These are phyloP conservation scores for Carassius auratus DNA, from an alignment of 2,113 vertebrate species.

Conservation along the genomic window DNA sequence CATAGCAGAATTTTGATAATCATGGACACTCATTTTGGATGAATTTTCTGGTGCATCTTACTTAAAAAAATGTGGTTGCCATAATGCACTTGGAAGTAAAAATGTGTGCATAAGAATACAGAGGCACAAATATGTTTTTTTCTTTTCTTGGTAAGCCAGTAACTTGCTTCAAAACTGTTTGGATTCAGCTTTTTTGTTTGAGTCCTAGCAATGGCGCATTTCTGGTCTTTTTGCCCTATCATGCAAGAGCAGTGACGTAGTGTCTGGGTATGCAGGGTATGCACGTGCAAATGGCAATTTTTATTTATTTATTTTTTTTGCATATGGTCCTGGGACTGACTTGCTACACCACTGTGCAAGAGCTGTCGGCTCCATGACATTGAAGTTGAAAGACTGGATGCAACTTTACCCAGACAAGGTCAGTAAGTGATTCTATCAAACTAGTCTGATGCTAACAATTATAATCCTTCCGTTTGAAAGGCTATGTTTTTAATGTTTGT, in stretches of 20 bases:
- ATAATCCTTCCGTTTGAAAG: neutral
- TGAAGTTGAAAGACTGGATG: constrained; percentile 9
- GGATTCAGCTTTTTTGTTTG: neutral
- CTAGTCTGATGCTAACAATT: neutral
- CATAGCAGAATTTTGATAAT: neutral
- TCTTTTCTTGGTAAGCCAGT: neutral
- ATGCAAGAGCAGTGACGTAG: neutral
- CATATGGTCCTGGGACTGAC: too few species aligned
- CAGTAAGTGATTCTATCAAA: neutral
- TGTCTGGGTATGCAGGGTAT: too few species aligned
- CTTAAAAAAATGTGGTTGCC: too few species aligned
- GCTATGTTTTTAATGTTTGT: neutral
- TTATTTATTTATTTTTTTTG: too few species aligned
- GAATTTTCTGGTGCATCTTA: too few species aligned
- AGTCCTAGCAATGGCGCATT: neutral
- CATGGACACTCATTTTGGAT: neutral
- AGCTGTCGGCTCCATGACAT: neutral
- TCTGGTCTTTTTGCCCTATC: neutral
- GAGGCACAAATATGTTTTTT: neutral
- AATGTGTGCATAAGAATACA: neutral
- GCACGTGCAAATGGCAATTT: too few species aligned
- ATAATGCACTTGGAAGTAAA: neutral
- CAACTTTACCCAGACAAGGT: neutral
- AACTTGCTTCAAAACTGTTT: neutral
- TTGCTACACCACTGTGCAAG: too few species aligned